phyloP scores from a whole-genome alignment of 2,797 vertebrate genomes.

The Poliocrania exsul region DNA sequence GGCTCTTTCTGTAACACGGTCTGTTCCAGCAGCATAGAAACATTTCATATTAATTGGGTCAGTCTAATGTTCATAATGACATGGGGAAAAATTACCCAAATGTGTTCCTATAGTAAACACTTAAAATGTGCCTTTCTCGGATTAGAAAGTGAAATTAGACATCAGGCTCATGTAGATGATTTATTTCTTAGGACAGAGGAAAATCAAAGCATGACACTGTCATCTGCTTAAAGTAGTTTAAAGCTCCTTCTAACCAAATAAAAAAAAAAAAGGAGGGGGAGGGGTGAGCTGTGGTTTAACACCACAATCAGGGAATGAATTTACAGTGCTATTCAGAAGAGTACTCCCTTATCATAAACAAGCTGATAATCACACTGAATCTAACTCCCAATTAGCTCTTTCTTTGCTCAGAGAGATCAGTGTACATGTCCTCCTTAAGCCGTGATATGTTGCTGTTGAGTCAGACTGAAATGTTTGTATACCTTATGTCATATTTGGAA shows the following conservation, averaged over 20 bases:
- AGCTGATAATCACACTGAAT: slow-evolving; percentile 80
- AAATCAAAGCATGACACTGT: slow-evolving; percentile 74
- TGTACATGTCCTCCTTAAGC: slow-evolving; percentile 67
- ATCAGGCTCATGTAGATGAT: slow-evolving; percentile 72
- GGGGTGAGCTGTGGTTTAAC: slow-evolving; percentile 68
- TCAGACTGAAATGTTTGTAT: slow-evolving; percentile 59
- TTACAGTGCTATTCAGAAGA: slow-evolving; percentile 79
- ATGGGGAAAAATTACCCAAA: slow-evolving; percentile 89
- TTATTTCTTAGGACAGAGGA: slow-evolving; percentile 71
- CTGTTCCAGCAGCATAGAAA: slow-evolving; percentile 84
- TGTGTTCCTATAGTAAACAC: slow-evolving; percentile 87
- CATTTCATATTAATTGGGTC: slow-evolving; percentile 88
- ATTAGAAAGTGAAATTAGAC: slow-evolving; percentile 80
- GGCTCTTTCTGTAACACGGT: slow-evolving; percentile 82
- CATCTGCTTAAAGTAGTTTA: slow-evolving; percentile 72
- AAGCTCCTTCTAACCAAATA: slow-evolving; percentile 68
- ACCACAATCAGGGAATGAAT: slow-evolving; percentile 73
- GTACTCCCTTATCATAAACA: slow-evolving; percentile 81
- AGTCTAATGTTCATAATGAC: slow-evolving; percentile 89
- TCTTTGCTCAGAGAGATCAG: slow-evolving; percentile 62
- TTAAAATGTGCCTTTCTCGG: slow-evolving; percentile 86
- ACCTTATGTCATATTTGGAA: slow-evolving; percentile 69
- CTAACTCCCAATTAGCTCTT: slow-evolving; percentile 80
- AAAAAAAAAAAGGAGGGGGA: neutral
- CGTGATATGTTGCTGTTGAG: slow-evolving; percentile 67